phyloP scores from a whole-genome alignment of 2,888 invertebrate genomes.

The Pollenia griseotomentosa region DNA sequence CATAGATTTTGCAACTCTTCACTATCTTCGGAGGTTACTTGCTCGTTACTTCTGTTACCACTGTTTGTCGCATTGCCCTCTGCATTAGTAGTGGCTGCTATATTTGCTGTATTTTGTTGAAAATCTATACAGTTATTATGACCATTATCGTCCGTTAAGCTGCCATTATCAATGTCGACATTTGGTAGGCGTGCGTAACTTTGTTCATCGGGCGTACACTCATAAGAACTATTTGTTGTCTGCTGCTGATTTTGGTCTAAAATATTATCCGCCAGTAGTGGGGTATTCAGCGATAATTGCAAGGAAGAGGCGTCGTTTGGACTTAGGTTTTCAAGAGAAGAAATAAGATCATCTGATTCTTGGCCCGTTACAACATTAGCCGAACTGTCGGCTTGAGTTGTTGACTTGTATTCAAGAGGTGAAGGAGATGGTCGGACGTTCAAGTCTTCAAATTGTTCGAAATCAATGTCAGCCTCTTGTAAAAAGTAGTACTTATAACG shows the following conservation, averaged over 20 bases:
- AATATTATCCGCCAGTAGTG: constrained; percentile 55
- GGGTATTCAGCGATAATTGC: constrained; percentile 78
- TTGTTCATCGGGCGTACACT: constrained; percentile 81
- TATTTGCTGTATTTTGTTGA: constrained; percentile 38
- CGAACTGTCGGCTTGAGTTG: constrained; percentile 72
- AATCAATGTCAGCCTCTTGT: constrained; percentile 80
- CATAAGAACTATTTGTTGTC: constrained; percentile 77
- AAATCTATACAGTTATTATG: constrained; percentile 46
- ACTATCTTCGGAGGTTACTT: constrained; percentile 66
- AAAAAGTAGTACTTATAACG: constrained; percentile 82
- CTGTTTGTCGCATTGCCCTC: neutral
- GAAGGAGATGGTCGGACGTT: constrained; percentile 75
- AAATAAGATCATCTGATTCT: constrained; percentile 83
- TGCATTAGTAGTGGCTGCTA: constrained; percentile 25
- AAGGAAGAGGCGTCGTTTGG: constrained; percentile 80
- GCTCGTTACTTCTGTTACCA: constrained; percentile 19
- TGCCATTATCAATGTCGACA: constrained; percentile 74
- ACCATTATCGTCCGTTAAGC: constrained; percentile 66
- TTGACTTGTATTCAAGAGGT: constrained; percentile 78
- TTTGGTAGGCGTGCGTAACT: constrained; percentile 80
- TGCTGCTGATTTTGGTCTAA: constrained; percentile 34
- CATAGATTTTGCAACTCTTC: constrained; percentile 74
- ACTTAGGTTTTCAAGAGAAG: constrained; percentile 83
- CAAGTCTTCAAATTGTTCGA: constrained; percentile 77
- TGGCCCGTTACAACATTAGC: constrained; percentile 79